phyloP scores from a whole-genome alignment of 2,888 invertebrate species.

The Theretra japonica region DNA sequence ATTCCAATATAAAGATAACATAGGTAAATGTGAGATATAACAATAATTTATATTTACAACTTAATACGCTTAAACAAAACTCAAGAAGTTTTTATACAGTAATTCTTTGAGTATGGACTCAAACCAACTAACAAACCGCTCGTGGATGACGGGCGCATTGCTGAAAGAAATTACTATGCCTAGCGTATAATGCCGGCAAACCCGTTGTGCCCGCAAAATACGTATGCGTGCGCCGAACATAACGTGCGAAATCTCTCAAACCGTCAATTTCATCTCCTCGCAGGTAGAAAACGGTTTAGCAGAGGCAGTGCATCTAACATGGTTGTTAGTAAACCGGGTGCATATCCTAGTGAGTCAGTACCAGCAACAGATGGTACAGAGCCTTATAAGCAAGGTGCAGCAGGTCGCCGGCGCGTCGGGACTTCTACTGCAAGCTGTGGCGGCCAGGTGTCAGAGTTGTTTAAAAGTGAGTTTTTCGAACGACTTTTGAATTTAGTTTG shows the following conservation, averaged over 20 bases:
- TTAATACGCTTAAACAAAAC: too few species aligned
- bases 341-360: constrained; percentile 87
- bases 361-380: constrained; percentile 86
- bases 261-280: constrained; percentile 13
- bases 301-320: constrained; percentile 89
- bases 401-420: constrained; percentile 88
- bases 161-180: too few species aligned
- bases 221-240: neutral
- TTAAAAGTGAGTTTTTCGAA: constrained; percentile 67
- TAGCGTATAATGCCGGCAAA: too few species aligned
- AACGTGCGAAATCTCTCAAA: neutral
- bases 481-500: too few species aligned
- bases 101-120: too few species aligned
- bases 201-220: too few species aligned
- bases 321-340: constrained; percentile 90
- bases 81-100: too few species aligned
- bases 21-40: neutral
- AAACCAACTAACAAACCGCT: too few species aligned
- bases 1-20: neutral
- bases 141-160: too few species aligned
- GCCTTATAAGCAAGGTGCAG: constrained; percentile 62
- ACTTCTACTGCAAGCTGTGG: constrained; percentile 88
- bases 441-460: constrained; percentile 86
- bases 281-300: constrained; percentile 88
- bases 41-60: too few species aligned